Evolutionary conservation across 2,888 invertebrate species (phyloP).

Genomic region (Tetragonula carbonaria): DNA sequence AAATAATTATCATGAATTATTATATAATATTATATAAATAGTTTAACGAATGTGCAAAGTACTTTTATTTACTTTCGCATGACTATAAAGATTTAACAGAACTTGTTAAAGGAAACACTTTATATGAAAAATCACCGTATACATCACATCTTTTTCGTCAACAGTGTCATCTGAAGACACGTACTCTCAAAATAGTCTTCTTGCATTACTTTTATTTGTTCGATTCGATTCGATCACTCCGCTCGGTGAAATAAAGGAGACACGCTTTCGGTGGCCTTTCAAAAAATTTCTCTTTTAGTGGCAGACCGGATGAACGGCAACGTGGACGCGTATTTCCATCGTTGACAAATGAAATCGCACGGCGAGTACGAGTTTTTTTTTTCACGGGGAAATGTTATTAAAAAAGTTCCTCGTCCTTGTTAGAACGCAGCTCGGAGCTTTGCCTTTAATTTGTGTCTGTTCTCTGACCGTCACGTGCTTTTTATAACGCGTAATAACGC

Average conservation of each 20-base stretch:
- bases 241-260: slow-evolving; percentile 42
- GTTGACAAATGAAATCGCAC: slow-evolving; percentile 18
- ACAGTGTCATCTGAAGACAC: background rate
- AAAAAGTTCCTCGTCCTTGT: slow-evolving; percentile 42
- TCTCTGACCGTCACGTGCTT: slow-evolving; percentile 17
- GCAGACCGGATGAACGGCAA: background rate
- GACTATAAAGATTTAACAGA: too few species aligned
- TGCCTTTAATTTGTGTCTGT: background rate
- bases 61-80: too few species aligned
- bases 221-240: slow-evolving; percentile 31
- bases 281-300: slow-evolving; percentile 63
- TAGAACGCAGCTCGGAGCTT: background rate
- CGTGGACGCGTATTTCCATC: background rate
- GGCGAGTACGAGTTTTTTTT: background rate
- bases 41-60: too few species aligned
- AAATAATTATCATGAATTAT: background rate
- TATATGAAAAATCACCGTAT: too few species aligned
- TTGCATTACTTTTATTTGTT: slow-evolving; percentile 39
- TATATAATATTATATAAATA: background rate
- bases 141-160: background rate
- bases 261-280: slow-evolving; percentile 49
- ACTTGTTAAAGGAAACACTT: too few species aligned
- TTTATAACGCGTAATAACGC: background rate
- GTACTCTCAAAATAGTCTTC: background rate
- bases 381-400: slow-evolving; percentile 41